Percentiles rank a stretch among this genome's conserved stretches.
These are phyloP conservation scores for Bombus haemorrhoidalis DNA, from an alignment of 1,140 invertebrate species.

Conservation along the genomic window DNA sequence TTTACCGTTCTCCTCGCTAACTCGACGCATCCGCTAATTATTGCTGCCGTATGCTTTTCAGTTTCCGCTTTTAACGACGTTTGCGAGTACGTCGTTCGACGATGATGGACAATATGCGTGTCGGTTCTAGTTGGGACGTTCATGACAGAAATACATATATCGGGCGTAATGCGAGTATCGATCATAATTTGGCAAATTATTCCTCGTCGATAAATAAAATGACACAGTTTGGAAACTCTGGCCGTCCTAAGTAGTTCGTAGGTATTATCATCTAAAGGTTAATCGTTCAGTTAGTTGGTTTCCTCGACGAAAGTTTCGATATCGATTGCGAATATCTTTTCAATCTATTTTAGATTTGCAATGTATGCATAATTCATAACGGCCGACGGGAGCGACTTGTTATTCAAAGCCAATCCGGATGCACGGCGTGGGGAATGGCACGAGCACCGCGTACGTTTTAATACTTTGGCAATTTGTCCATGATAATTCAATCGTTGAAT, in stretches of 20 bases:
- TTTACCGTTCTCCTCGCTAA: background rate
- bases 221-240: no score
- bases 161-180: background rate
- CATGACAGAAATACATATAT: background rate
- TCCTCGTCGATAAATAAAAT: background rate
- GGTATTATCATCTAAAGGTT: slow-evolving; percentile 8
- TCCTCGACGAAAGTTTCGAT: background rate
- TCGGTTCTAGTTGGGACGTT: background rate
- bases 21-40: slow-evolving; percentile 9
- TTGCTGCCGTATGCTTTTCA: background rate
- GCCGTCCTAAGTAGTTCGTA: no score
- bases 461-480: slow-evolving; percentile 39
- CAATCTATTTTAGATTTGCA: slow-evolving; percentile 54
- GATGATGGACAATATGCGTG: background rate
- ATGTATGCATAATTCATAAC: slow-evolving; percentile 52
- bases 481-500: slow-evolving; percentile 37
- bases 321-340: slow-evolving; percentile 40
- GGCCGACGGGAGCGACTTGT: slow-evolving; percentile 10
- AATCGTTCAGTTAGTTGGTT: background rate
- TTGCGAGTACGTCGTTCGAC: background rate
- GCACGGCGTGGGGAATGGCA: background rate
- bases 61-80: background rate
- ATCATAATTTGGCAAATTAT: background rate
- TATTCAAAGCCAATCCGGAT: slow-evolving; percentile 48
- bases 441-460: slow-evolving; percentile 19